These are phyloP conservation scores for Calameuta filiformis DNA, from an alignment of 2,888 invertebrate genomes.

Conservation along the genomic window DNA sequence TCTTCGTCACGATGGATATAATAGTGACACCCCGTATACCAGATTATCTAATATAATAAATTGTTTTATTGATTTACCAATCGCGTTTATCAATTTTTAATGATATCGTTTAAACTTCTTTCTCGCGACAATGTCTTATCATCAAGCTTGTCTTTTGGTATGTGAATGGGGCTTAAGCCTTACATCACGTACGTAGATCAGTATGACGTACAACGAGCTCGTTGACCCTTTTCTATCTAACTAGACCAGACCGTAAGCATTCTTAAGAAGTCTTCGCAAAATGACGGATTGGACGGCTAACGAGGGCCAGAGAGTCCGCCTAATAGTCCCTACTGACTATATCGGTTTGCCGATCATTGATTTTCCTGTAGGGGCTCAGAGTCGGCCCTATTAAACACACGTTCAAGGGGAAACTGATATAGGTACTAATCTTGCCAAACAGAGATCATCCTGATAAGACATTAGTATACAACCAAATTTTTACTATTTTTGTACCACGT, in stretches of 20 bases:
- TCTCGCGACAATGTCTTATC: too few relatives aligned
- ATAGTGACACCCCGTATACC: too few relatives aligned
- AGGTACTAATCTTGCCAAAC: neutral
- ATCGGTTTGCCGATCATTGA: slow-evolving; percentile 26
- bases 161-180: too few relatives aligned
- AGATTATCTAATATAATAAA: too few relatives aligned
- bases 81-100: too few relatives aligned
- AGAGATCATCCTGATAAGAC: neutral
- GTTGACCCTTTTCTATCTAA: slow-evolving; percentile 30
- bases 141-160: too few relatives aligned
- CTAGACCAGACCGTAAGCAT: slow-evolving; percentile 30
- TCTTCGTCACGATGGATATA: too few relatives aligned
- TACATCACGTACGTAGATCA: neutral
- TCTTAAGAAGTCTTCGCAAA: slow-evolving; percentile 40
- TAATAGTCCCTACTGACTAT: slow-evolving; percentile 5
- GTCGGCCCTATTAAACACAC: neutral
- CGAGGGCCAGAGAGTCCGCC: slow-evolving; percentile 28
- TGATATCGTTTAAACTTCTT: too few relatives aligned
- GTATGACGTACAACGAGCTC: slow-evolving; percentile 20
- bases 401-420: neutral
- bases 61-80: too few relatives aligned
- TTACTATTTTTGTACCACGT: too few relatives aligned
- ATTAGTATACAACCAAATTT: neutral
- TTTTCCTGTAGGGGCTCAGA: slow-evolving; percentile 7
- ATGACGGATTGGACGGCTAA: slow-evolving; percentile 47